Evolutionary conservation across 2,888 invertebrate genomes (phyloP), one percentile per base, ranked within the genome.

Genomic region (Chalcis sispes): DNA sequence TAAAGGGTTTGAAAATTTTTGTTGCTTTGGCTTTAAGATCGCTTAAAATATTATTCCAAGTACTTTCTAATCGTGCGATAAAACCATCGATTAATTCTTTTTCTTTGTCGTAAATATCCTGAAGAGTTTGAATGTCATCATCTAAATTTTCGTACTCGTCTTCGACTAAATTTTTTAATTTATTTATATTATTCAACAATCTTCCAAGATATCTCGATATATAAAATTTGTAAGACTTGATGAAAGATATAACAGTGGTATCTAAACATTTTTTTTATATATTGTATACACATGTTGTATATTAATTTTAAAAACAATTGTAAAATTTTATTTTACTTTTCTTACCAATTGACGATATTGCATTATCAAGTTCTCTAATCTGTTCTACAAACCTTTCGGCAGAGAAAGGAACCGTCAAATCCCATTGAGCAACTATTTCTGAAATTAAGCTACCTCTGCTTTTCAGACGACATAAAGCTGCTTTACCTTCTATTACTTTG

Each of bases 391-490:
- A 67, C 70, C 48, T 59, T 0, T 25, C 23, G 3, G 46, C 66
- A 1, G 73, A 25, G 15, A 48, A 79, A 2, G 79, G 77, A 2
- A 79, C 72, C 10, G 77, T 10, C 4, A 76, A 23, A 20, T 79
- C 56, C 59, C 79, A 78, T 36, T 73, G 58, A 20, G 58, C 54
- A 1, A 81, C 62, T 1, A 32, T 52, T 36, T 76, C 76, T 1
- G 76, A 52, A 10, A 79, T 66, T 0, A 66, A 13, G 20, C 25
- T 65, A 7, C 78, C 62, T 27, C 76, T 70, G 0, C 70, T 72
- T 10, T 23, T 79, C 18, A 82, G 54, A 2, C 75, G 72, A 20
- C 70, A 77, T 2, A 80, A 62, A n/a, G 76, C 74, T 0, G 72
- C 42, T 32, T 76, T 70, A 4, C 79, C 81, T 18, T 77, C 76